phyloP scores from a whole-genome alignment of 2,797 vertebrate genomes.

The Etheostoma nigrum region DNA sequence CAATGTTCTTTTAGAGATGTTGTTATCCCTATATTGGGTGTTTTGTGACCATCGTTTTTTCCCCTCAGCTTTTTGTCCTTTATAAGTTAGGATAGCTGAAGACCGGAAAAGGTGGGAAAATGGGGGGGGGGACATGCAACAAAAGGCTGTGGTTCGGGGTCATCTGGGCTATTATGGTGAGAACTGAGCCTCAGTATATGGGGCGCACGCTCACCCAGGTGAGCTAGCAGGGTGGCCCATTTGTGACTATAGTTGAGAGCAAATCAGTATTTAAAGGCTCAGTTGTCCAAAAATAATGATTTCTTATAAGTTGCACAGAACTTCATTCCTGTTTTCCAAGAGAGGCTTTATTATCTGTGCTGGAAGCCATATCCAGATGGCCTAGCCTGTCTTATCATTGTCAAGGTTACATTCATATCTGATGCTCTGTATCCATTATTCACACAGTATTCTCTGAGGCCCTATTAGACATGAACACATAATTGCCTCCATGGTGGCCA shows the following conservation, averaged over 20 bases:
- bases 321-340: neutral
- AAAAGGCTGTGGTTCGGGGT: no score
- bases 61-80: no score
- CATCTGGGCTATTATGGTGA: no score
- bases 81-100: no score
- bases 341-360: slow-evolving; percentile 9
- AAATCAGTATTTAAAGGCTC: neutral
- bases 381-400: slow-evolving; percentile 14
- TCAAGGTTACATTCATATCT: slow-evolving; percentile 54
- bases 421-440: slow-evolving; percentile 39
- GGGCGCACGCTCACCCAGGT: no score
- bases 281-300: neutral
- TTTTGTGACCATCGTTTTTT: neutral
- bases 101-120: no score
- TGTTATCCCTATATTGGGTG: neutral
- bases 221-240: no score
- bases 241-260: neutral
- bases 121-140: no score
- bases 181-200: no score
- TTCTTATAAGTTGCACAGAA: neutral
- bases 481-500: slow-evolving; percentile 45
- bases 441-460: slow-evolving; percentile 22
- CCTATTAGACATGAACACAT: slow-evolving; percentile 46
- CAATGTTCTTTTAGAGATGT: neutral
- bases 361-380: neutral